phyloP scores from a whole-genome alignment of 2,113 vertebrate genomes.

The Oostethus manadensis region DNA sequence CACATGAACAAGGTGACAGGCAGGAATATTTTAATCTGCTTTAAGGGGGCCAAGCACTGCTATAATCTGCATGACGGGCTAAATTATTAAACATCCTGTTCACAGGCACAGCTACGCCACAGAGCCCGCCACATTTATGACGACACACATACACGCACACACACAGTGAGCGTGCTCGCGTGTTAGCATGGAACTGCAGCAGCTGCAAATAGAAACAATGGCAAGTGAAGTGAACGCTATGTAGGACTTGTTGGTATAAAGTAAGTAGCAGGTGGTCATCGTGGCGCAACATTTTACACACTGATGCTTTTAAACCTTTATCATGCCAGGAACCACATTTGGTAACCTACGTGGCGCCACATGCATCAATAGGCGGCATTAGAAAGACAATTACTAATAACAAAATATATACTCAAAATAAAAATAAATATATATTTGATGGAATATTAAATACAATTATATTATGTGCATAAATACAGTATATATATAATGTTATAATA shows the following conservation, averaged over 20 bases:
- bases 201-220: constrained; percentile 5
- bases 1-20: constrained; percentile 41
- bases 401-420: not conserved
- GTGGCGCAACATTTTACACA: not conserved
- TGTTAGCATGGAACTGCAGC: not conserved
- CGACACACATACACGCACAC: not conserved
- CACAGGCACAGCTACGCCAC: constrained; percentile 21
- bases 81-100: constrained; percentile 57
- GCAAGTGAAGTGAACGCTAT: not conserved
- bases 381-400: not conserved
- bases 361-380: not conserved
- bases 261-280: not conserved
- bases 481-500: no score
- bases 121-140: not conserved
- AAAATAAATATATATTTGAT: no score
- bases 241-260: no score
- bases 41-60: constrained; percentile 36
- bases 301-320: not conserved
- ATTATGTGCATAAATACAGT: no score
- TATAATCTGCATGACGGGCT: constrained; percentile 61
- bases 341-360: not conserved
- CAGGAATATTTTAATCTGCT: constrained; percentile 55
- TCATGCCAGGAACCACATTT: not conserved
- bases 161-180: not conserved
- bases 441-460: no score